Evolutionary conservation across 2,888 invertebrate genomes (phyloP).

Genomic region (Rapana venosa): DNA sequence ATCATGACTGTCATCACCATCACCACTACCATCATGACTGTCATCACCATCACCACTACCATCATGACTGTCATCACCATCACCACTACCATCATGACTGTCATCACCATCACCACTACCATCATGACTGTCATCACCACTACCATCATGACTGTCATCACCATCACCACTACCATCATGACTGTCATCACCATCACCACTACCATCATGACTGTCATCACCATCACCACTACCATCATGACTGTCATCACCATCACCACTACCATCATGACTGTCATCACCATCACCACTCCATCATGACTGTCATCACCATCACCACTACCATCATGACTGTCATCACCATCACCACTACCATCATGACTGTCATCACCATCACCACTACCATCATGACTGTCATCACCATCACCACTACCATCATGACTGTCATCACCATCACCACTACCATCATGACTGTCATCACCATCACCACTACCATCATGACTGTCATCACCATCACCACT

Average conservation of each 20-base stretch:
- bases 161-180: neutral
- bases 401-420: no score
- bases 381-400: no score
- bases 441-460: no score
- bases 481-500: no score
- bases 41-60: neutral
- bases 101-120: neutral
- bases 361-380: no score
- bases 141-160: neutral
- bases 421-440: no score
- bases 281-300: no score
- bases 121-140: neutral
- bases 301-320: no score
- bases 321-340: no score
- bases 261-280: no score
- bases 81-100: neutral
- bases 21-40: neutral
- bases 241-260: neutral
- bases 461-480: no score
- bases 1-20: neutral
- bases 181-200: neutral
- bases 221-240: neutral
- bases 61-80: neutral
- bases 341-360: no score
- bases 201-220: neutral